Evolutionary conservation across 2,888 invertebrate species (phyloP), one percentile per base, ranked within the genome.

Genomic region (Amphiduros pacificus): DNA sequence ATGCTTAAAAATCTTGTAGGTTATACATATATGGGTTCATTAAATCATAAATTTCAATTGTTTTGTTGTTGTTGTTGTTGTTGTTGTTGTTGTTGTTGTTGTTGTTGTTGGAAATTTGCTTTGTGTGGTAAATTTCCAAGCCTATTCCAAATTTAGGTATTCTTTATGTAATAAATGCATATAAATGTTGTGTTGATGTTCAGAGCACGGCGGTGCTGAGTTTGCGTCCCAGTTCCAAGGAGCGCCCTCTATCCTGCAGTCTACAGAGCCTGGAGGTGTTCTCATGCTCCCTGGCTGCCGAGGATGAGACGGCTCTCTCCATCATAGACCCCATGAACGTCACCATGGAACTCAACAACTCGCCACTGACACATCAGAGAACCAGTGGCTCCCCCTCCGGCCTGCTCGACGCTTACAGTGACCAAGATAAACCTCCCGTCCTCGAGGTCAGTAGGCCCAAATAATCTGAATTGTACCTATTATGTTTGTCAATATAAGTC

Each of bases 271-370:
- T 95, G 75, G 96, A 97, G 84, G 88, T 96, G 80, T 96, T 94
- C 84, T 95, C 95, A 2, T 92, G 93, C 81, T 89, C 93, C 71
- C 85, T 96, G 66, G 93, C 93, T 5, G 87, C 90, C 74, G 95
- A 96, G 85, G 92, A 94, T 67, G 93, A 93, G 78, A 95, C 95
- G 0, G 95, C 96, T 0, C 85, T 96, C 22, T 93, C 94, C 36
- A 96, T 97, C 74, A 91, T 97, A 60, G 71, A 71, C 54, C 71
- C 71, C 1, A 91, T 94, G 52, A 91, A 91, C 9, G 86, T 95
- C 52, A 73, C 69, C 41, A 70, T 81, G 29, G 80, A 81, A 58
- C 71, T 81, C 55, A 76, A 76, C 49, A 73, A 75, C 54, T 75
- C 74, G 63, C 75, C 76, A n/a, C 64, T 74, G 29, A 74, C 74